Evolutionary conservation across 2,797 vertebrate species (phyloP).

Genomic region (Pangasius mekongensis): DNA sequence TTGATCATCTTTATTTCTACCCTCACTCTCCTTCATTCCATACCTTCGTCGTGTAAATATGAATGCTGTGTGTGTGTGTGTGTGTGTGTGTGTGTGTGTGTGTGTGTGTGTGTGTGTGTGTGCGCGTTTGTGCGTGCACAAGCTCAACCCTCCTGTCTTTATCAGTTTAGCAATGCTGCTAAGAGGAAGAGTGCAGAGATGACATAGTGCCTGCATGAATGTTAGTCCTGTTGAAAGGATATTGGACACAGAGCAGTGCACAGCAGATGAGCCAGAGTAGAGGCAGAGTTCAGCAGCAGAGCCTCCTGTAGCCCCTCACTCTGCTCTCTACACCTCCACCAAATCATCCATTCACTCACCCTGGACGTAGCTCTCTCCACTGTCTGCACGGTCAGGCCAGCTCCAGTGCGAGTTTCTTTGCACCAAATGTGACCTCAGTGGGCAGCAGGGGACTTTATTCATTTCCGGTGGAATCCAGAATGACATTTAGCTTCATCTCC

Average conservation of each 20-base stretch:
- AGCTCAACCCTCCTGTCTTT: neutral
- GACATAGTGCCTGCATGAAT: neutral
- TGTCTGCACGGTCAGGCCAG: neutral
- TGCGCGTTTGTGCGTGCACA: too few relatives aligned
- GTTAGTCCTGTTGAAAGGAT: neutral
- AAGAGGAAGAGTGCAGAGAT: neutral
- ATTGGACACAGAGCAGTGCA: constrained; percentile 1
- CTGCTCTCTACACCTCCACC: neutral
- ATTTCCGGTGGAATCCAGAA: constrained; percentile 21
- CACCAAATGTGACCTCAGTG: constrained; percentile 12
- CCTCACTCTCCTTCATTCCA: neutral
- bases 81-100: neutral
- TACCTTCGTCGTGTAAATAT: neutral
- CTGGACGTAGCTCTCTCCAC: neutral
- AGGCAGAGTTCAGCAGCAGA: constrained; percentile 2
- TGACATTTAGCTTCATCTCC: neutral
- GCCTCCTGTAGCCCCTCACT: neutral
- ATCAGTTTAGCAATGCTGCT: constrained; percentile 7
- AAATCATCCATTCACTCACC: constrained; percentile 17
- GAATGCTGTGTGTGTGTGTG: neutral
- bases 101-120: neutral
- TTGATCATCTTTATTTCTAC: constrained; percentile 1
- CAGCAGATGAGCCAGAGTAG: neutral
- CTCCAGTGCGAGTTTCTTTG: neutral
- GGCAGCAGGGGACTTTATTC: constrained; percentile 8